phyloP scores from a whole-genome alignment of 1,140 invertebrate species.

The Mycetomoellerius zeteki region DNA sequence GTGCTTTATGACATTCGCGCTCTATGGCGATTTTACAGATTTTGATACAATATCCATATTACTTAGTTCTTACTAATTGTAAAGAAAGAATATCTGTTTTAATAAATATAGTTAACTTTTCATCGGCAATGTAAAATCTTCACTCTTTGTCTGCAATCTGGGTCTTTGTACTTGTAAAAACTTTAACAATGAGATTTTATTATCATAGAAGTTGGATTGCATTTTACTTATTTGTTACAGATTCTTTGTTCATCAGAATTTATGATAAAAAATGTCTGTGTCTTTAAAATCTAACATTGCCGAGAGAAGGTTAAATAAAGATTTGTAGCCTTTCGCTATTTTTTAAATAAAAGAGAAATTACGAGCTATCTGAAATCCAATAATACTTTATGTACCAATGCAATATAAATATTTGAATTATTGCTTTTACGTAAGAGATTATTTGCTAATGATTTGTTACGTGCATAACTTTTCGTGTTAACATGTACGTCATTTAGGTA shows the following conservation, averaged over 20 bases:
- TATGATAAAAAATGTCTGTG: no score
- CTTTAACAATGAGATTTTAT: no score
- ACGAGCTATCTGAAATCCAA: not conserved
- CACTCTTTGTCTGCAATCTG: no score
- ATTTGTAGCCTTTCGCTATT: not conserved
- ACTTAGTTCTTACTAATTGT: no score
- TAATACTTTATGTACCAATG: not conserved
- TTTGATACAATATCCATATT: not conserved
- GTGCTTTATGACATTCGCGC: not conserved
- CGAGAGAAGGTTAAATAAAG: not conserved
- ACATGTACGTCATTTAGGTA: not conserved
- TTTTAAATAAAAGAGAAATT: not conserved
- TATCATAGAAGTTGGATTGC: no score
- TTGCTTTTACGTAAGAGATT: constrained; percentile 3
- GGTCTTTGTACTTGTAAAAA: no score
- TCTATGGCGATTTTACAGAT: not conserved
- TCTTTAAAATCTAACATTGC: no score
- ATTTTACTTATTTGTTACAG: no score
- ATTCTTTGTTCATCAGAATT: no score
- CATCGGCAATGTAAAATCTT: no score
- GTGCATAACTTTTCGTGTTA: not conserved
- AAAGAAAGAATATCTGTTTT: no score
- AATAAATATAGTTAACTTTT: no score
- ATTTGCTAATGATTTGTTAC: constrained; percentile 2
- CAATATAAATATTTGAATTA: not conserved